Evolutionary conservation across 2,113 vertebrate genomes (phyloP).

Genomic region (Acinonyx jubatus): DNA sequence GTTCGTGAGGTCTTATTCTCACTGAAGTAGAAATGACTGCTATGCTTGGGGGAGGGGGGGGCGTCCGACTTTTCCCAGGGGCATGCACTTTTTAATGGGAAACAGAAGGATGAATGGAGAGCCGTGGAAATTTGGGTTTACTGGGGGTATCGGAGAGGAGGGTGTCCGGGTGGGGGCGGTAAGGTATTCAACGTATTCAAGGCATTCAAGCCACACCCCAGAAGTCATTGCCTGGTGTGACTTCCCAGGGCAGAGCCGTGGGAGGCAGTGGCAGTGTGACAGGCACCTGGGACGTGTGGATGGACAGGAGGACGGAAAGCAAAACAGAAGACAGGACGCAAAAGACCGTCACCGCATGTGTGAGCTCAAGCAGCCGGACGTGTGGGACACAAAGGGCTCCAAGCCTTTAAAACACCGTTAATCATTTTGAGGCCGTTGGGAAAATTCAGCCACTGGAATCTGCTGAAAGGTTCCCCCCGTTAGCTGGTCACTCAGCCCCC

Average conservation of each 20-base stretch:
- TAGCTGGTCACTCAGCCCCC: neutral
- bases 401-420: neutral
- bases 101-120: neutral
- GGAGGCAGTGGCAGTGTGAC: neutral
- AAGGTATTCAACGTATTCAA: rapidly evolving
- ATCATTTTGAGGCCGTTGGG: neutral
- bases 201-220: too few species aligned
- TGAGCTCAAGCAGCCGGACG: neutral
- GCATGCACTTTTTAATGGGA: neutral
- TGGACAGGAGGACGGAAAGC: conserved; percentile 60
- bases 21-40: neutral
- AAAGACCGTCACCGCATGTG: rapidly evolving
- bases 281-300: neutral
- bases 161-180: neutral
- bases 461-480: neutral
- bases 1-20: neutral
- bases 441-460: neutral
- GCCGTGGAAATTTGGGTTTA: neutral
- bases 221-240: neutral
- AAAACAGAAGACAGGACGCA: neutral
- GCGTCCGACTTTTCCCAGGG: neutral
- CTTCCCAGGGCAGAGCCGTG: neutral
- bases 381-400: neutral
- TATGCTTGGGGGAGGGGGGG: too few species aligned
- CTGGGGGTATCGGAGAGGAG: neutral